phyloP scores from a whole-genome alignment of 1,140 invertebrate genomes.

The Monochamus saltuarius region DNA sequence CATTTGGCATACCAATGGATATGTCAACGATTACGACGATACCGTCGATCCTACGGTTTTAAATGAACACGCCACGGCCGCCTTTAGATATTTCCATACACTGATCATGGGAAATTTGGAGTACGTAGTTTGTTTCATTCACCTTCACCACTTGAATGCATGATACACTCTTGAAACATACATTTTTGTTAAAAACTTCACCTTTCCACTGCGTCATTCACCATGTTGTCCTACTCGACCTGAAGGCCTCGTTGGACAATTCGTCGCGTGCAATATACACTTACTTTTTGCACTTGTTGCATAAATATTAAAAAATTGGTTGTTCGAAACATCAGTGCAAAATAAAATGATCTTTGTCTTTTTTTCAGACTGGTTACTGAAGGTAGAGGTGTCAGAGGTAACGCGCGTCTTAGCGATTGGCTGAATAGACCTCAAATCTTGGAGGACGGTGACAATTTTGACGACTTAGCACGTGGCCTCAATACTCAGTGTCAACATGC shows the following conservation, averaged over 20 bases:
- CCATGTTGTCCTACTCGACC: too few relatives aligned
- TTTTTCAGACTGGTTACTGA: conserved; percentile 66
- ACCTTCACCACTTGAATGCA: too few relatives aligned
- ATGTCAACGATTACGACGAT: conserved; percentile 84
- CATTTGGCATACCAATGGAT: conserved; percentile 63
- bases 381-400: conserved; percentile 57
- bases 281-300: too few relatives aligned
- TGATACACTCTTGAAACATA: too few relatives aligned
- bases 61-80: conserved; percentile 83
- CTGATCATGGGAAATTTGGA: conserved; percentile 75
- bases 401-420: conserved; percentile 72
- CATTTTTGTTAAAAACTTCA: too few relatives aligned
- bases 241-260: too few relatives aligned
- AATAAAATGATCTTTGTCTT: neutral
- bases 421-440: conserved; percentile 71
- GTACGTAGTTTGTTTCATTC: conserved; percentile 60
- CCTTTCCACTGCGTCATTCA: too few relatives aligned
- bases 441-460: conserved; percentile 70
- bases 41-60: conserved; percentile 74
- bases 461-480: conserved; percentile 71
- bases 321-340: too few relatives aligned
- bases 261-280: too few relatives aligned
- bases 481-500: conserved; percentile 68
- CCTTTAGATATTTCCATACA: conserved; percentile 86
- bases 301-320: too few relatives aligned